phyloP scores from a whole-genome alignment of 2,888 invertebrate genomes.

The Philereme transversata region DNA sequence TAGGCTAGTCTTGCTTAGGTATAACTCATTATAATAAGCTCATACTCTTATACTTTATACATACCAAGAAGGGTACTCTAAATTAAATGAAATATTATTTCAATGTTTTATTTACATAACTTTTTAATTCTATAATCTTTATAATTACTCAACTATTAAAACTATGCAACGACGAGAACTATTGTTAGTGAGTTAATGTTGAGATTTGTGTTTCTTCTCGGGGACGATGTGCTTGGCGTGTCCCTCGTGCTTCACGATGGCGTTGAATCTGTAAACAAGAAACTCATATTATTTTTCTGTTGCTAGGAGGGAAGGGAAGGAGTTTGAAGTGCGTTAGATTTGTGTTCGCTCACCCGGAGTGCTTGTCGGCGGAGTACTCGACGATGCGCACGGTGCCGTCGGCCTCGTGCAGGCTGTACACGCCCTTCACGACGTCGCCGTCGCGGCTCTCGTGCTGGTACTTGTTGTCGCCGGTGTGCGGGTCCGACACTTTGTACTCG shows the following conservation, averaged over 20 bases:
- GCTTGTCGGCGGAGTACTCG: constrained; percentile 66
- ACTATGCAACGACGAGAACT: not conserved
- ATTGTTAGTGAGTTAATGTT: constrained; percentile 8
- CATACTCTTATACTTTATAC: too few species aligned
- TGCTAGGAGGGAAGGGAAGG: not conserved
- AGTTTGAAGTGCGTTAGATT: not conserved
- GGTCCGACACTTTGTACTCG: constrained; percentile 59
- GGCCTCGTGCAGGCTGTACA: constrained; percentile 43
- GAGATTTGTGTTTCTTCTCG: constrained; percentile 33
- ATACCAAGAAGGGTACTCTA: too few species aligned
- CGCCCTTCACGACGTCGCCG: constrained; percentile 82
- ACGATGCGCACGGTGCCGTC: constrained; percentile 65
- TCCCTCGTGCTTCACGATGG: constrained; percentile 40
- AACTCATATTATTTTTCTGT: not conserved
- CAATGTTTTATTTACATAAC: too few species aligned
- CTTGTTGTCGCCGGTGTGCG: constrained; percentile 79
- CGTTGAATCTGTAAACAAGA: constrained; percentile 42
- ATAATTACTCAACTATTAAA: constrained; percentile 2
- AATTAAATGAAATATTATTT: too few species aligned
- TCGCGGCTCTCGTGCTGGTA: constrained; percentile 75
- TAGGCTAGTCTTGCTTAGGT: too few species aligned
- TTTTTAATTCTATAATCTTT: not conserved
- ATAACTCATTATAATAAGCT: too few species aligned
- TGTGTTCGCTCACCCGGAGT: constrained; percentile 43
- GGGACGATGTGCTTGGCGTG: constrained; percentile 41